Percentiles rank a stretch among this genome's conserved stretches.
These are phyloP conservation scores for Ramphastos sulfuratus DNA, from an alignment of 2,113 vertebrate genomes.

Conservation along the genomic window DNA sequence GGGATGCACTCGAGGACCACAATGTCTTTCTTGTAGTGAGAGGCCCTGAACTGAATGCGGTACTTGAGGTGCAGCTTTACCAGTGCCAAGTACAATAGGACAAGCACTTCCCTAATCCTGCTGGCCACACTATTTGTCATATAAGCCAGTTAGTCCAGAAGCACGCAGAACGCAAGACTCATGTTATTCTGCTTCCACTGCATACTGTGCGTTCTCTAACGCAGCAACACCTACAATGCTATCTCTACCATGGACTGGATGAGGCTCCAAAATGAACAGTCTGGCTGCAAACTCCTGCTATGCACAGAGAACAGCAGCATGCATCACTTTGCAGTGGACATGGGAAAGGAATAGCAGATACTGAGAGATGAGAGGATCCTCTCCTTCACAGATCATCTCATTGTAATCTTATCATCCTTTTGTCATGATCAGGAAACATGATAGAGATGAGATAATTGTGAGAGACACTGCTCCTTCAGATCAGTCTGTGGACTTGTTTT, in stretches of 20 bases:
- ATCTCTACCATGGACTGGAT: not conserved
- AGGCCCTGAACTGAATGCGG: not conserved
- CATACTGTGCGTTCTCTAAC: not conserved
- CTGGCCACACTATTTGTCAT: not conserved
- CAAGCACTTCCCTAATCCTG: fast-evolving
- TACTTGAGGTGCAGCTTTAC: fast-evolving
- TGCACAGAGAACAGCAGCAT: not conserved
- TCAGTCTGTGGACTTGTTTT: not conserved
- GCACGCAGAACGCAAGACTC: not conserved
- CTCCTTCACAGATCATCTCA: not conserved
- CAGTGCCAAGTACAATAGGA: fast-evolving
- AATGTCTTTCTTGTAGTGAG: not conserved
- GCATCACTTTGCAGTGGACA: not conserved
- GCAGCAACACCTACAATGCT: not conserved
- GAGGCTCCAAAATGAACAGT: not conserved
- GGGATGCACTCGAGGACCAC: fast-evolving
- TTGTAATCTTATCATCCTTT: not conserved
- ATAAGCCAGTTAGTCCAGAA: not conserved
- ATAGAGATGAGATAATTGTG: not conserved
- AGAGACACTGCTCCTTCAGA: not conserved
- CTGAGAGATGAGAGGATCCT: not conserved
- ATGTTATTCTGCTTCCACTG: not conserved
- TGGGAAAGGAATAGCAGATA: not conserved
- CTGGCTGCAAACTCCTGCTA: not conserved
- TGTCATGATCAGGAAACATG: not conserved